Evolutionary conservation across 1,140 invertebrate species (phyloP).

Genomic region (Ectropis grisescens): DNA sequence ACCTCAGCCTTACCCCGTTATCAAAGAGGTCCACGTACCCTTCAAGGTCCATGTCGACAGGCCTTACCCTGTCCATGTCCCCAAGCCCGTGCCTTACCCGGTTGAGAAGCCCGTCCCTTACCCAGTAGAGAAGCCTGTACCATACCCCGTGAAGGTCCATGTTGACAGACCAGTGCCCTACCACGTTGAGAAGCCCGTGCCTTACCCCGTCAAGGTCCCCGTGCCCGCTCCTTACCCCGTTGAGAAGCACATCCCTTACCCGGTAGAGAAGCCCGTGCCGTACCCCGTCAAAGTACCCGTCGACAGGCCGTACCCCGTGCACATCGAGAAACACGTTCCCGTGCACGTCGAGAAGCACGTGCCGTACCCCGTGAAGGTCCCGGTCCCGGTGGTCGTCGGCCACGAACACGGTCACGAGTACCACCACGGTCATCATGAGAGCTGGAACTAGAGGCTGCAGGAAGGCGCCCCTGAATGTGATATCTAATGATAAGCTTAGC

Average conservation of each 20-base stretch:
- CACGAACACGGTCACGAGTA: constrained; percentile 55
- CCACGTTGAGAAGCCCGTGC: constrained; percentile 71
- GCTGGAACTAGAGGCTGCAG: constrained; percentile 65
- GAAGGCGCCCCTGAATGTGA: constrained; percentile 62
- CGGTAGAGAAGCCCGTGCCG: constrained; percentile 65
- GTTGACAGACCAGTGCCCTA: constrained; percentile 73
- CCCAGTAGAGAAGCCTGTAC: constrained; percentile 73
- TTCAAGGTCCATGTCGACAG: constrained; percentile 74
- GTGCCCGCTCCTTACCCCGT: constrained; percentile 74
- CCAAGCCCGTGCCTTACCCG: constrained; percentile 69
- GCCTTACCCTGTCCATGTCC: constrained; percentile 72
- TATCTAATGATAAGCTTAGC: constrained; percentile 63
- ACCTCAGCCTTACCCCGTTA: constrained; percentile 72
- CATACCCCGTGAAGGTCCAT: constrained; percentile 73
- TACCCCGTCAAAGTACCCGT: constrained; percentile 67
- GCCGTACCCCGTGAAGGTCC: constrained; percentile 71
- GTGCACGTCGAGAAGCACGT: constrained; percentile 73
- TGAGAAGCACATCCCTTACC: constrained; percentile 72
- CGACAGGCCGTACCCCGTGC: too few species aligned
- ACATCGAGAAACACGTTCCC: too few species aligned
- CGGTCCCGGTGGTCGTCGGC: constrained; percentile 70
- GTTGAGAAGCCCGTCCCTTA: constrained; percentile 71
- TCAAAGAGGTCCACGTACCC: constrained; percentile 76
- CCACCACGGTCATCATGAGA: constrained; percentile 46
- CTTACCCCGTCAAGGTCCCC: constrained; percentile 73